These are phyloP conservation scores for Prunella himalayana DNA, from an alignment of 2,113 vertebrate species.

Conservation along the genomic window DNA sequence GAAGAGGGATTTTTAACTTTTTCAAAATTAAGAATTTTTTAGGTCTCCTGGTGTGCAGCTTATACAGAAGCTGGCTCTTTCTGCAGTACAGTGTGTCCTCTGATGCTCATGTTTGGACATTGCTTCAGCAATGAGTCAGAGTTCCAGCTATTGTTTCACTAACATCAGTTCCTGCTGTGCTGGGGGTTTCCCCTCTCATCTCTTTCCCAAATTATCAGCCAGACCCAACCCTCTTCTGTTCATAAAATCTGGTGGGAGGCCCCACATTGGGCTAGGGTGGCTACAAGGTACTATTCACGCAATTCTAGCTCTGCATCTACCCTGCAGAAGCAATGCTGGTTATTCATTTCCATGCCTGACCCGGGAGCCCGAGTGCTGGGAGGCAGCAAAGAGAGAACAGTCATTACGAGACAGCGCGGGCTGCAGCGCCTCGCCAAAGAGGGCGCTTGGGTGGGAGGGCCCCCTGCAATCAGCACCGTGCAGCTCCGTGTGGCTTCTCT, in stretches of 20 bases:
- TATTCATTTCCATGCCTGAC: neutral
- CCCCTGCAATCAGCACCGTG: neutral
- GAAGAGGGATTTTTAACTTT: neutral
- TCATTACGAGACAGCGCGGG: neutral
- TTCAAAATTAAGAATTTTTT: neutral
- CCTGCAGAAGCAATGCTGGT: neutral
- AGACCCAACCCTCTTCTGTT: neutral
- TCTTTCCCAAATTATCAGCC: conserved; percentile 13
- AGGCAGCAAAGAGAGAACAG: neutral
- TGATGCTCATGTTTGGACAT: conserved; percentile 1
- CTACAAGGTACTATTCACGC: neutral
- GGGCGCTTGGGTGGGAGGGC: neutral
- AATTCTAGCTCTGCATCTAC: neutral
- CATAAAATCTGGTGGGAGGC: neutral
- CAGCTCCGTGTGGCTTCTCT: neutral
- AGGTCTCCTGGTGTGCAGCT: neutral
- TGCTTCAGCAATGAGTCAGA: conserved; percentile 37
- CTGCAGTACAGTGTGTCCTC: conserved; percentile 21
- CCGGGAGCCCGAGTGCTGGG: neutral
- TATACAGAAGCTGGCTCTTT: neutral
- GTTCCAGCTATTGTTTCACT: conserved; percentile 54
- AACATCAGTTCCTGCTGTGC: neutral
- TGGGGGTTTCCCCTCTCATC: conserved; percentile 36
- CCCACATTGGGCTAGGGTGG: neutral
- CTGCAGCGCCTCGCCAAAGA: neutral